Percentiles rank a stretch among this genome's conserved stretches.
Conservation (phyloP, 2,797 vertebrate species). For the Tiaroga cobitis region DNA sequence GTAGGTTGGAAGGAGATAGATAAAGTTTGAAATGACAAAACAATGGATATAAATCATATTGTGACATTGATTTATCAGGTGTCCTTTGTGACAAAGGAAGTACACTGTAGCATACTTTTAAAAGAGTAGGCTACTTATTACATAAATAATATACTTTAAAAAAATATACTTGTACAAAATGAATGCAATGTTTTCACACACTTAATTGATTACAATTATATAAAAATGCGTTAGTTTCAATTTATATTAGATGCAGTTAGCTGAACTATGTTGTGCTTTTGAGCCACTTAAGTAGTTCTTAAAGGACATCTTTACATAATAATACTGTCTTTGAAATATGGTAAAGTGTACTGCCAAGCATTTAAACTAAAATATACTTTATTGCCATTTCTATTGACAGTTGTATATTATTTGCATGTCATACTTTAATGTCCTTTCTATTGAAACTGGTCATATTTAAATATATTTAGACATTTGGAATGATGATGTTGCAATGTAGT, state of each 20-base stretch:
- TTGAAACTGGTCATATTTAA: neutral
- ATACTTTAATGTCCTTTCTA: neutral
- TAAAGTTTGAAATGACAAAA: neutral
- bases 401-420: neutral
- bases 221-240: neutral
- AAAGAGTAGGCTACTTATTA: neutral
- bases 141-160: neutral
- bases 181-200: too few relatives aligned
- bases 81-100: too few relatives aligned
- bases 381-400: neutral
- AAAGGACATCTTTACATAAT: neutral
- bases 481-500: neutral
- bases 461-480: neutral
- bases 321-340: neutral
- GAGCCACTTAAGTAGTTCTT: neutral
- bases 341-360: neutral
- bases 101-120: too few relatives aligned
- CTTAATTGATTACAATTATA: neutral
- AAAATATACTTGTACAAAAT: too few relatives aligned
- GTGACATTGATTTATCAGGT: too few relatives aligned
- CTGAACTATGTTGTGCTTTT: neutral
- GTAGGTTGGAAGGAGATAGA: too few relatives aligned
- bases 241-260: slow-evolving; percentile 2
- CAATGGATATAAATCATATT: too few relatives aligned
- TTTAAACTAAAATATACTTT: neutral